Base-by-base conservation (phyloP, 2,113 vertebrate genomes). In the Notarius lentiginosus region DNA sequence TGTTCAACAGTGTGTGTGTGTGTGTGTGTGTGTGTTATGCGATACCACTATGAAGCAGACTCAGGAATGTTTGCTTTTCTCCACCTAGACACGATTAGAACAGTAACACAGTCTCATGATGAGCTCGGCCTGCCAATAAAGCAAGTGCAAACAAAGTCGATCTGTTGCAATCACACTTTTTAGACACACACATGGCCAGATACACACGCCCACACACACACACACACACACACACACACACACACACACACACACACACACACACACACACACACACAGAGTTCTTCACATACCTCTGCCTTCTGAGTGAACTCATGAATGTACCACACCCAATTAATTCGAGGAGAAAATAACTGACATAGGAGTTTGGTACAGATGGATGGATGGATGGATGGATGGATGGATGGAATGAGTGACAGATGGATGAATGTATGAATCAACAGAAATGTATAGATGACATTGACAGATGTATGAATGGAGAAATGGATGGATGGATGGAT, bases 81-180 rank as follows among this genome's bases (percentile, higher is more conserved):
- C 84, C 75, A 83, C 79, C 80, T 89, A 55, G 58, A n/a, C 87
- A 75, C 83, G 80, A 89, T 90, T 85, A 88, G 85, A 87, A 89
- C 68, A 81, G 68, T 83, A 82, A 66, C 66, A 75, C 61, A 18
- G 56, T 53, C n/a, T 79, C 17, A 49, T 63, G 58, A 77, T 66
- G 68, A 86, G 79, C 51, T 85, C n/a, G 68, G 58, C 58, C 77
- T 63, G 73, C 84, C 63, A 56, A 76, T 70, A 63, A 73, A 89
- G 72, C 90, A 49, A 86, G 86, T 90, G 84, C 70, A 63, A 81
- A 88, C 90, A 82, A 53, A 89, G 85, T 88, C 88, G 18, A 22
- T 75, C 80, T 89, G 88, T 90, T 20, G 86, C 84, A 89, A 90
- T 87, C 80, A 49, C 11, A 70, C 84, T 72, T 83, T 79, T 61